phyloP scores from a whole-genome alignment of 1,140 invertebrate species.

The Gonioctena quinquepunctata region DNA sequence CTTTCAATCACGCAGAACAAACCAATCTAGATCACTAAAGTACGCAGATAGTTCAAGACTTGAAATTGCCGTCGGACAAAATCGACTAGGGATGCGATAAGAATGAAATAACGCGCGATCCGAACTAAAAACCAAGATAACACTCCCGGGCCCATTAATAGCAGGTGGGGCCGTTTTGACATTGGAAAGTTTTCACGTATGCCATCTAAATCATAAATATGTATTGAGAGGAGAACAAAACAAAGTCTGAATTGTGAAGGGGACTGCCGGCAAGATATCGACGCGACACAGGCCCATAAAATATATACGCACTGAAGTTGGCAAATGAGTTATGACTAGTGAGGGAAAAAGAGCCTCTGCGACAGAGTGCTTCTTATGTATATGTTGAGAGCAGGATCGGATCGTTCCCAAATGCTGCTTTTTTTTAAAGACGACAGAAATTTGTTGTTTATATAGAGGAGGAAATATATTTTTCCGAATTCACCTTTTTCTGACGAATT shows the following conservation, averaged over 20 bases:
- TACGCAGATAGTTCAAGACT: too few species aligned
- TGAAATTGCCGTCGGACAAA: too few species aligned
- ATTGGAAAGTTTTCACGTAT: not conserved
- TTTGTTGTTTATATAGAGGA: too few species aligned
- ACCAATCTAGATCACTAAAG: too few species aligned
- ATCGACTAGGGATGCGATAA: too few species aligned
- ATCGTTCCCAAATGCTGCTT: not conserved
- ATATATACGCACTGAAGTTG: constrained; percentile 28
- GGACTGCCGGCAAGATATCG: constrained; percentile 27
- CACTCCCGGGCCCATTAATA: not conserved
- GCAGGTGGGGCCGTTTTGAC: not conserved
- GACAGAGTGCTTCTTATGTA: constrained; percentile 25
- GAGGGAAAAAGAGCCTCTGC: not conserved
- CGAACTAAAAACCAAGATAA: too few species aligned
- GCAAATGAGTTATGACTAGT: constrained; percentile 28
- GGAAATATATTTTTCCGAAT: too few species aligned
- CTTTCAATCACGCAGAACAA: too few species aligned
- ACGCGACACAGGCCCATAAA: constrained; percentile 22
- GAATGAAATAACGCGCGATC: too few species aligned
- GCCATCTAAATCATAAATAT: constrained; percentile 27
- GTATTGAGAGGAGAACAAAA: constrained; percentile 26
- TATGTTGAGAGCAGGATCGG: not conserved
- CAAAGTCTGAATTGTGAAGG: constrained; percentile 24
- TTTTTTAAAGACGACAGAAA: not conserved
- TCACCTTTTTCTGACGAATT: too few species aligned